Evolutionary conservation across 1,140 invertebrate species (phyloP), one percentile per base, ranked within the genome.

Genomic region (Macrocentrus cingulum): DNA sequence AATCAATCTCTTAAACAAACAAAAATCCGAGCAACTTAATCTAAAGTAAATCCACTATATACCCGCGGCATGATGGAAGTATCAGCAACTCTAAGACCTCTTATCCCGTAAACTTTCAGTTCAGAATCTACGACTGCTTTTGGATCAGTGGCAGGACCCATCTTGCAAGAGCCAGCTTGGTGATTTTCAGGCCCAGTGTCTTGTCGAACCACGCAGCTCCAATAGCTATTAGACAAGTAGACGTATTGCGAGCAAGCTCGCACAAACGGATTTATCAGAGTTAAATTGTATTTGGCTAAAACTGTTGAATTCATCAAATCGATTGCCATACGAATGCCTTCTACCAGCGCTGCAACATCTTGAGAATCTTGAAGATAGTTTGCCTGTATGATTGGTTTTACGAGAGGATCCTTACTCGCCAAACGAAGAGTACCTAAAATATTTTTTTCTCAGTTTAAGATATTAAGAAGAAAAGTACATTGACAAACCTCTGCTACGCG

Each of bases 131-230:
- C 88, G 1, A 92, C 90, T 1, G 89, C 84, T 60, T 80, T 76
- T 0, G 81, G 81, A 70, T 92, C 90, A 1, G 72, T 80, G 0
- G 77, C 23, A 0, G 85, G 85, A 0, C 90, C 91, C 91, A 93
- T 93, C 77, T 85, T 88, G 70, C 89, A 91, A 5, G 88, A 89
- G 0, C 90, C 91, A 0, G 87, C 88, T 74, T 92, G 91, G 78
- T 94, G 91, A 68, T 93, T 92, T 73, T 94, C 89, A 0, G 90
- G 88, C 0, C 86, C 88, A 0, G 91, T 92, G 19, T 87, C 84
- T 67, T 87, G 83, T 18, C 83, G 75, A 5, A 91, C 81, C 0
- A 90, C 89, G 66, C 91, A 94, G 65, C 84, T 82, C 88, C 91
- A 91, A 68, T 91, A 93, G 0, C 84, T 84, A 60, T 89, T 85